Conservation (phyloP, 2,888 invertebrate species). For the Heliconius charithonia region DNA sequence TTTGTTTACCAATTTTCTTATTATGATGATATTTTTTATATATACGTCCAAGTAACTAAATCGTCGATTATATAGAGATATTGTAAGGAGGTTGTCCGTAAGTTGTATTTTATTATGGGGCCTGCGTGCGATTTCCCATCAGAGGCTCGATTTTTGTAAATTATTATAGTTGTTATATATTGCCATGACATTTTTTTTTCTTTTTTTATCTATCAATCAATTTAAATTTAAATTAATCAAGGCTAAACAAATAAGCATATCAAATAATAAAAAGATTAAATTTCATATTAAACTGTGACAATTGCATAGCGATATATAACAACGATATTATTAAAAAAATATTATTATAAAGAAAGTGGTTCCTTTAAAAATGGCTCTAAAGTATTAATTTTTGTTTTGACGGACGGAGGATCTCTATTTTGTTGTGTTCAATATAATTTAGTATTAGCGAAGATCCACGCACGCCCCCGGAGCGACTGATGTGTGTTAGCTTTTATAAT, state of each 20-base stretch:
- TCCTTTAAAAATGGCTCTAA: constrained; percentile 34
- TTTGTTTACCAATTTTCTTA: constrained; percentile 7
- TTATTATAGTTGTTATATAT: constrained; percentile 14
- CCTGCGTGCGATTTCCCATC: constrained; percentile 39
- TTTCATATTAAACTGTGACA: neutral
- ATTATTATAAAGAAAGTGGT: constrained; percentile 15
- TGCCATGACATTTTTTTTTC: neutral
- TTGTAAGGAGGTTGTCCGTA: constrained; percentile 16
- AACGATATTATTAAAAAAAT: constrained; percentile 2
- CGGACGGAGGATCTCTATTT: constrained; percentile 42
- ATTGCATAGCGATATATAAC: constrained; percentile 15
- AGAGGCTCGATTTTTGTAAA: constrained; percentile 40
- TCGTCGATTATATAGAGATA: constrained; percentile 29
- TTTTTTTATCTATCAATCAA: neutral
- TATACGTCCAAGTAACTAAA: constrained; percentile 18
- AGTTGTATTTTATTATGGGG: constrained; percentile 38
- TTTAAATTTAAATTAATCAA: constrained; percentile 1
- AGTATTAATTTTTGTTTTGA: constrained; percentile 21
- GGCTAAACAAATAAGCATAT: constrained; percentile 4
- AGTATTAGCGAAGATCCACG: constrained; percentile 42
- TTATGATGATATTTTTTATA: constrained; percentile 8
- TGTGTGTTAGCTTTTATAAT: constrained; percentile 69
- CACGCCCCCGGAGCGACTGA: constrained; percentile 71
- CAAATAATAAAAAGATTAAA: neutral
- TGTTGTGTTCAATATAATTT: constrained; percentile 48